Base-by-base conservation (phyloP, 1,140 invertebrate genomes). In the Drosophila kanapiae region DNA sequence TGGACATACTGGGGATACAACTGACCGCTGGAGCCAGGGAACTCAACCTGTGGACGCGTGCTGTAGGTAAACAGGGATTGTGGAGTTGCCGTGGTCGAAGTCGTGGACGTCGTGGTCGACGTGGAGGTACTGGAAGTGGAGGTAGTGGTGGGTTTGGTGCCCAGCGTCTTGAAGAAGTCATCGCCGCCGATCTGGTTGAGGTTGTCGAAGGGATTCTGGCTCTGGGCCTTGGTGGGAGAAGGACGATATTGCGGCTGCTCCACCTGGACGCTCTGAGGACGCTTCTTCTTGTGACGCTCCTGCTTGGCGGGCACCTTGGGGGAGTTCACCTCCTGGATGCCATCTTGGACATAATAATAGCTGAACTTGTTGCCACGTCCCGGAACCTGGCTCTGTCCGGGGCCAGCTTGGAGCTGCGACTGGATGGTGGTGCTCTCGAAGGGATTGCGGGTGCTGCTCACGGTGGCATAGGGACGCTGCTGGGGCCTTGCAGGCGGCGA, bases 111-210 rank as follows among this genome's bases (percentile, higher is more conserved):
- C 0, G 59, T 77, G 5, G 80, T 82, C 1, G 76, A 38, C 0
- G 67, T 74, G 1, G 85, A 91, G 0, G 72, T 62, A 8, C 76
- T 91, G 3, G 91, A 83, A 1, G 80, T 87, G 0, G 83, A 69
- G 16, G 68, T 91, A 2, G 74, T 69, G 31, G 59, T 81, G 14
- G 86, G 59, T 6, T 78, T 83, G 56, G 48, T 80, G 33, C 60
- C 60, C 29, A 87, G 78, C 0, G 91, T 47, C 38, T 76, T 91
- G 31, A 88, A 92, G 75, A 83, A 92, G 16, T 92, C 91, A 18
- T 92, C 91, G n/a, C 70, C 80, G 3, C 75, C 77, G 7, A 92
- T 91, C 60, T 92, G 91, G 48, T 92, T 92, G 33, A 92, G 83
- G 4, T 80, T 87, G 8, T 91, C 91, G 45, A 91, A 92, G 27